Evolutionary conservation across 2,113 vertebrate species (phyloP), one percentile per base, ranked within the genome.

Genomic region (Psammodynastes pulverulentus): DNA sequence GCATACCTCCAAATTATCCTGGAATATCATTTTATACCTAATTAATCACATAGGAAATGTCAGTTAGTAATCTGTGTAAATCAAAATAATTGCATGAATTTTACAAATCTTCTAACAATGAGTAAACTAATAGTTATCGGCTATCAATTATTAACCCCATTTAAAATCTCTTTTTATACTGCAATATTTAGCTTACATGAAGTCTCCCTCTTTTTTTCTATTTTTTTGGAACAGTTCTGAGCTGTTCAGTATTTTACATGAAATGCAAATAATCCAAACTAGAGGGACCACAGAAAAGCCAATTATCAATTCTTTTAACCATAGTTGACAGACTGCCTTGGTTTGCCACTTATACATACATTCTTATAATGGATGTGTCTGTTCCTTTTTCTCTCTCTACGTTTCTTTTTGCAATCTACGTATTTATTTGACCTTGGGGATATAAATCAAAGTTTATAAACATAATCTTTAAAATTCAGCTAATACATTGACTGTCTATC

Each of bases 1-100:
- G 88, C 93, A 24, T 67, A 89, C 89, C 24, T 46, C 84, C 86
- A 52, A 90, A 90, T 94, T 92, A 91, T 93, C 90, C 48, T 92
- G 39, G 90, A n/a, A 17, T 58, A 13, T 39, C 86, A 91, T 79
- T 26, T 91, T 95, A 6, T 62, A 49, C 90, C 34, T n/a, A 88
- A 92, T 26, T 84, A 89, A 39, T 48, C 85, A 26, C 19, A 91
- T 46, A 86, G 6, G 46, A 94, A 94, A 34, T 52, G 86, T 13
- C 9, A 12, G 21, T 93, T 54, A 53, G 90, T 46, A 29, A 93
- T 85, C 92, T 88, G 21, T 19, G 3, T 91, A 43, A 67, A 94
- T 93, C 86, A n/a, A 9, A 26, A n/a, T 84, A 0, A 43, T 15
- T 79, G 12, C 88, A 24, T 1, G 24, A 87, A 5, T 49, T 34